A percentile compares a stretch with the other conserved stretches of the same genome.
These are phyloP conservation scores for Aphodius sticticus DNA, from an alignment of 2,888 invertebrate species.

Conservation along the genomic window DNA sequence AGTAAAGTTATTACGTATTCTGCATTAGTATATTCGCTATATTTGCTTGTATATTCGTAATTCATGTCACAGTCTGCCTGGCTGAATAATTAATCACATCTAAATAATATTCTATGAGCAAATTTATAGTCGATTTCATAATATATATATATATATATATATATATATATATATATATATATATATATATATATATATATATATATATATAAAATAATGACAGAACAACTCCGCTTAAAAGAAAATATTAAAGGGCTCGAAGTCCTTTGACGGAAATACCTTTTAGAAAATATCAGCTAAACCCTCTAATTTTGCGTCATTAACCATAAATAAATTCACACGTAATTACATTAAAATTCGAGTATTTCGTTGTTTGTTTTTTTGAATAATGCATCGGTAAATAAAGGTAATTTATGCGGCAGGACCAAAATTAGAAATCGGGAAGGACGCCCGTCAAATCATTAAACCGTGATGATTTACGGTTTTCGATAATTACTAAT, in stretches of 20 bases:
- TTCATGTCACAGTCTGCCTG: neutral
- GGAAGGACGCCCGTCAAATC: conserved; percentile 17
- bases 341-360: conserved; percentile 15
- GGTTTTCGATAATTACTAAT: conserved; percentile 23
- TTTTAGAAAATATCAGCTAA: neutral
- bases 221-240: neutral
- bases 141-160: too few species aligned
- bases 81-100: neutral
- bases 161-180: too few species aligned
- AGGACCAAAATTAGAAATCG: conserved; percentile 18
- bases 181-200: too few species aligned
- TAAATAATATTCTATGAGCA: neutral
- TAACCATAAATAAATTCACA: conserved; percentile 14
- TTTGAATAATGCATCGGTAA: conserved; percentile 20
- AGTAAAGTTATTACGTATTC: neutral
- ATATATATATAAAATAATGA: neutral
- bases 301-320: conserved; percentile 10
- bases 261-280: too few species aligned
- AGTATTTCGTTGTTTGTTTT: conserved; percentile 13
- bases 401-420: conserved; percentile 21
- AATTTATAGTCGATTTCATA: too few species aligned
- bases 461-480: conserved; percentile 22
- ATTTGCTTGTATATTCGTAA: neutral
- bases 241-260: too few species aligned
- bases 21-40: neutral